These are phyloP conservation scores for Peromyscus nudipes DNA, from an alignment of 2,797 vertebrate species.

Conservation along the genomic window DNA sequence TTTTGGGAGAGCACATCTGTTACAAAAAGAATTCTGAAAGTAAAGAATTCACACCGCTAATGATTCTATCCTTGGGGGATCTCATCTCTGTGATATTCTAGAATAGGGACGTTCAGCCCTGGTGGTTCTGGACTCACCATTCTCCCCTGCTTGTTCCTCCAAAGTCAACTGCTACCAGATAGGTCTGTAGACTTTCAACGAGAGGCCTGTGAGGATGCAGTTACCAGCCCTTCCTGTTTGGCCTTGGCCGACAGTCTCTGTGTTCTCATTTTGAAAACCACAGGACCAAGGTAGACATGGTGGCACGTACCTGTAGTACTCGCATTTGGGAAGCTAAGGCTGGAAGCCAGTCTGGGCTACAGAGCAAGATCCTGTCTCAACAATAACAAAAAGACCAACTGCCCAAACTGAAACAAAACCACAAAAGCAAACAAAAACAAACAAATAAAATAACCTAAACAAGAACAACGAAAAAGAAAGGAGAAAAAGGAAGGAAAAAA, in stretches of 20 bases:
- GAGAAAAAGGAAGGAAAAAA: background rate
- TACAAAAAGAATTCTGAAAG: constrained; percentile 15
- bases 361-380: background rate
- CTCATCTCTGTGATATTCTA: background rate
- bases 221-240: background rate
- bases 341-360: background rate
- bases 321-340: too few relatives aligned
- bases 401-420: background rate
- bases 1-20: background rate
- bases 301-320: background rate
- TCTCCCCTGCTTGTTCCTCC: background rate
- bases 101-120: background rate
- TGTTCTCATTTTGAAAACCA: constrained; percentile 23
- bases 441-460: background rate
- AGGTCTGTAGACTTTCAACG: background rate
- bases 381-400: background rate
- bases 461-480: background rate
- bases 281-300: background rate
- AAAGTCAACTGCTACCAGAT: background rate
- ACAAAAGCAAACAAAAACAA: background rate
- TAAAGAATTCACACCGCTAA: background rate
- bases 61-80: background rate
- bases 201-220: fast-evolving
- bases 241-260: background rate
- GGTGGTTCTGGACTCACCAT: too few relatives aligned